A percentile compares a stretch with the other conserved stretches of the same genome.
Conservation (phyloP, 2,888 invertebrate genomes). For the Sarcophaga caerulescens region DNA sequence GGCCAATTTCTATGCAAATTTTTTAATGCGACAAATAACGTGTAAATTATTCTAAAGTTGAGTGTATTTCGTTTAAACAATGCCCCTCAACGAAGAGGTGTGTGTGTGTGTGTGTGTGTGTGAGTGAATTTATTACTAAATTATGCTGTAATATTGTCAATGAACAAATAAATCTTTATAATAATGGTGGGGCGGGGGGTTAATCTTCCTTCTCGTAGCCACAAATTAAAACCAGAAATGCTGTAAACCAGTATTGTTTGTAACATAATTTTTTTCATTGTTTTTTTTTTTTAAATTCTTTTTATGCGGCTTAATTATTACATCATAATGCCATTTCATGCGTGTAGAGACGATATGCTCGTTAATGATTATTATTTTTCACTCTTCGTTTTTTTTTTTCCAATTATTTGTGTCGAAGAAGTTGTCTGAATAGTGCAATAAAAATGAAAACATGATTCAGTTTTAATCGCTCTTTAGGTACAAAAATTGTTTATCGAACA, state of each 20-base stretch:
- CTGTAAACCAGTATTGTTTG: conserved; percentile 2
- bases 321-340: conserved; percentile 39
- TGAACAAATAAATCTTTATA: too few species aligned
- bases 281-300: background rate
- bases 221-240: background rate
- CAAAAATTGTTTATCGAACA: background rate
- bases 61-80: too few species aligned
- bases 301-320: conserved; percentile 43
- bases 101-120: too few species aligned
- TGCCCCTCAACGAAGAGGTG: too few species aligned
- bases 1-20: too few species aligned
- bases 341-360: background rate
- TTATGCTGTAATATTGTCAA: too few species aligned
- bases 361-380: conserved; percentile 13
- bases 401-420: background rate
- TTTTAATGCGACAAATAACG: too few species aligned
- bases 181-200: too few species aligned
- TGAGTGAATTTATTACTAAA: too few species aligned
- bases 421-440: background rate
- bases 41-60: too few species aligned
- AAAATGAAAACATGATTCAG: background rate
- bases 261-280: conserved; percentile 16
- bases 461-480: background rate
- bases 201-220: too few species aligned
- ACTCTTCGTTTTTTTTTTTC: background rate